Evolutionary conservation across 2,888 invertebrate species (phyloP).

Genomic region (Patella pellucida): DNA sequence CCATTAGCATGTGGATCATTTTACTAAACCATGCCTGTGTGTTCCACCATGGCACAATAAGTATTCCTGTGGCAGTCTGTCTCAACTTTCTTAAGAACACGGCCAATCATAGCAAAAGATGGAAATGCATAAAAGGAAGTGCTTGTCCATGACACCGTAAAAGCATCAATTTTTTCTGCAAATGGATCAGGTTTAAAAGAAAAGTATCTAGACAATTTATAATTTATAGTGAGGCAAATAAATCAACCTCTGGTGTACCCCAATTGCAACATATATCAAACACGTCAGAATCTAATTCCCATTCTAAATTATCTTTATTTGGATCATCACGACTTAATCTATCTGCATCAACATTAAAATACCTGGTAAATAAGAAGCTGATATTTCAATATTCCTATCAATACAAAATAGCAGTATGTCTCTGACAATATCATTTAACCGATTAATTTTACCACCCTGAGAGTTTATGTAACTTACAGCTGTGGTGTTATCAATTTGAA

Average conservation of each 20-base stretch:
- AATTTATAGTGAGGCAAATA: slow-evolving; percentile 23
- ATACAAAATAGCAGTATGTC: slow-evolving; percentile 20
- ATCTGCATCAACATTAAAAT: slow-evolving; percentile 18
- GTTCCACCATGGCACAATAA: slow-evolving; percentile 28
- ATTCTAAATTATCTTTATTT: slow-evolving; percentile 17
- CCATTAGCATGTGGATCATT: slow-evolving; percentile 20
- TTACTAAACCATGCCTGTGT: slow-evolving; percentile 30
- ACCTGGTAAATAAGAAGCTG: slow-evolving; percentile 20
- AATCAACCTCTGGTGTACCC: slow-evolving; percentile 19
- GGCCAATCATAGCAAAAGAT: slow-evolving; percentile 20
- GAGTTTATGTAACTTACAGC: neutral
- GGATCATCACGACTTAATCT: slow-evolving; percentile 6
- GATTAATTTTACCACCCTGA: slow-evolving; percentile 12
- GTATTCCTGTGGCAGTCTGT: slow-evolving; percentile 19
- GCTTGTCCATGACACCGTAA: slow-evolving; percentile 18
- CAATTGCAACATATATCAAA: slow-evolving; percentile 1
- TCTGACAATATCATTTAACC: slow-evolving; percentile 13
- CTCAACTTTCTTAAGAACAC: slow-evolving; percentile 22
- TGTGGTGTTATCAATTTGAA: slow-evolving; percentile 13
- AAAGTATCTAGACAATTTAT: slow-evolving; percentile 15
- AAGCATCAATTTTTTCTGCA: slow-evolving; percentile 23
- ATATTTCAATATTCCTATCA: slow-evolving; percentile 6
- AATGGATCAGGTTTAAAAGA: slow-evolving; percentile 23
- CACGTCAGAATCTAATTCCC: slow-evolving; percentile 13
- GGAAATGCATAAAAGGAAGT: slow-evolving; percentile 29